phyloP scores from a whole-genome alignment of 2,797 vertebrate species.

The Enteromius radiatus region DNA sequence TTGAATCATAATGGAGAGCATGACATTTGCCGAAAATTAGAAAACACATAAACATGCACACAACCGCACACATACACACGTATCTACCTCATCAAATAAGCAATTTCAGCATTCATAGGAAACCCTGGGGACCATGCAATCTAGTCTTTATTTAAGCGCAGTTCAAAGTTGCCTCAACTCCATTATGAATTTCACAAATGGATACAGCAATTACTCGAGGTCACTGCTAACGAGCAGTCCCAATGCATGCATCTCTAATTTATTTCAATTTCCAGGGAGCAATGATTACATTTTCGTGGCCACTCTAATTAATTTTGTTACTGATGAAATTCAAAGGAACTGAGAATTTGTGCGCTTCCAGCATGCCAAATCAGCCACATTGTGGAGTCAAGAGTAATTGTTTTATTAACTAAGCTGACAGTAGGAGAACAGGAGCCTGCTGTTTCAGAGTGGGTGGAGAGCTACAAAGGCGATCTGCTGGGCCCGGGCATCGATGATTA shows the following conservation, averaged over 20 bases:
- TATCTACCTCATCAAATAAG: conserved; percentile 58
- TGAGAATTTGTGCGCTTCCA: conserved; percentile 57
- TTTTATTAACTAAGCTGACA: conserved; percentile 75
- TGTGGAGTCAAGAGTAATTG: conserved; percentile 70
- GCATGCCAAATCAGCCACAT: conserved; percentile 64
- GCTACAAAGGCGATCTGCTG: conserved; percentile 66
- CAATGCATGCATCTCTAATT: conserved; percentile 78
- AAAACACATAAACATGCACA: conserved; percentile 50
- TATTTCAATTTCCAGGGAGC: conserved; percentile 77
- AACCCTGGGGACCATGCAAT: conserved; percentile 70
- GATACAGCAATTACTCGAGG: conserved; percentile 81
- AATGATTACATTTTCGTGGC: conserved; percentile 74
- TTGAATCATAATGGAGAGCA: conserved; percentile 40
- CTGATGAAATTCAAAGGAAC: conserved; percentile 72
- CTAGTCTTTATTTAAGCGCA: conserved; percentile 71
- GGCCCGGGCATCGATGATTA: conserved; percentile 59
- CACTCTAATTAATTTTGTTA: conserved; percentile 79
- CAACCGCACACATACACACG: conserved; percentile 18
- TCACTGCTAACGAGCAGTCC: conserved; percentile 77
- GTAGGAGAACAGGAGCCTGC: conserved; percentile 66
- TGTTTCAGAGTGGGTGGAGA: conserved; percentile 67
- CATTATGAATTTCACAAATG: conserved; percentile 84
- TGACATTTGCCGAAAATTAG: conserved; percentile 34
- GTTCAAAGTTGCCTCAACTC: conserved; percentile 75
- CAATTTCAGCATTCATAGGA: conserved; percentile 63